These are phyloP conservation scores for Rhinoptilus africanus DNA, from an alignment of 2,113 vertebrate species.

Conservation along the genomic window DNA sequence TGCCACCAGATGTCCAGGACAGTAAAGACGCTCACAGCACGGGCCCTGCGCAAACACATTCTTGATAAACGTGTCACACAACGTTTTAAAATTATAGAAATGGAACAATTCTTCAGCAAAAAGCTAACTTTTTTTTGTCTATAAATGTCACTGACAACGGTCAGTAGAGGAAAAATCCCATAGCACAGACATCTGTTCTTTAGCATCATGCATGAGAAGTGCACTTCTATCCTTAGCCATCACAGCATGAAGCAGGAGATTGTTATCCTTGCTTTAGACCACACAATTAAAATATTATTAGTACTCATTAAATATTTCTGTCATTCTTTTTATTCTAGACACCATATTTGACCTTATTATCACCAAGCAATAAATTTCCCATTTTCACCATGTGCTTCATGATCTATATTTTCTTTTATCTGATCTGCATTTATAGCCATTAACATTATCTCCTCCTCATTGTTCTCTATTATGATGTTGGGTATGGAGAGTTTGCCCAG, in stretches of 20 bases:
- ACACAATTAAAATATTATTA: not conserved
- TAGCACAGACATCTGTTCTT: not conserved
- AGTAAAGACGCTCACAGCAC: not conserved
- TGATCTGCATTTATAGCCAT: not conserved
- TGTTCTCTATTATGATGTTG: not conserved
- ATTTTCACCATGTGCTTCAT: not conserved
- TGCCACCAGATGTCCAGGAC: not conserved
- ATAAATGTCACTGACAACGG: not conserved
- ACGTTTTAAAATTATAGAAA: not conserved
- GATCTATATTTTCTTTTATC: not conserved
- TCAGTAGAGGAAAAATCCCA: not conserved
- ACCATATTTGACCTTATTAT: not conserved
- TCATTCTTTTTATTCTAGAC: not conserved
- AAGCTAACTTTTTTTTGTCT: not conserved
- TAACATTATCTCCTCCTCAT: not conserved
- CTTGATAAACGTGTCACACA: not conserved
- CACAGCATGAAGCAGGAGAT: not conserved
- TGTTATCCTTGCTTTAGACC: not conserved
- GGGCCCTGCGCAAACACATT: not conserved
- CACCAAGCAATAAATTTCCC: not conserved
- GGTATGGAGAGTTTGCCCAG: not conserved
- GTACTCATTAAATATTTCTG: not conserved
- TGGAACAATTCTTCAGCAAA: not conserved
- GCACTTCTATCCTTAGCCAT: not conserved
- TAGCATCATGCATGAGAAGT: not conserved